phyloP scores from a whole-genome alignment of 2,797 vertebrate genomes.

The Acanthurus lineatus region DNA sequence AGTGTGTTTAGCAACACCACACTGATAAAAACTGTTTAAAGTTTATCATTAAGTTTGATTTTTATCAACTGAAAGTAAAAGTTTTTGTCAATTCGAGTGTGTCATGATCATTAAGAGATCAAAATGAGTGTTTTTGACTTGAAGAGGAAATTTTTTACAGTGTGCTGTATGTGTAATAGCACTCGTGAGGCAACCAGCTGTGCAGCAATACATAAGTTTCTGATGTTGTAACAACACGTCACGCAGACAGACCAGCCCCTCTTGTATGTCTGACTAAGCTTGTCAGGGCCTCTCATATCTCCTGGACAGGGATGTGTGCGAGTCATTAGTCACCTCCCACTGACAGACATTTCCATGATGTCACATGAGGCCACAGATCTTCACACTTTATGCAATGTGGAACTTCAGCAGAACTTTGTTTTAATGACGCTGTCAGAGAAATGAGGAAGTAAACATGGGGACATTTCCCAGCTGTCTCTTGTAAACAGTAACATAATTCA shows the following conservation, averaged over 20 bases:
- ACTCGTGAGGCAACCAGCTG: slow-evolving; percentile 13
- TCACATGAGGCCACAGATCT: slow-evolving; percentile 19
- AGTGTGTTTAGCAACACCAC: background rate
- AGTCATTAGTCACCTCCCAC: slow-evolving; percentile 44
- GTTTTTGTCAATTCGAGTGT: no score
- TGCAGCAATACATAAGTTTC: slow-evolving; percentile 22
- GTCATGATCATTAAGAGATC: background rate
- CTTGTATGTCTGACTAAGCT: slow-evolving; percentile 4
- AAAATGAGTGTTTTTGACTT: background rate
- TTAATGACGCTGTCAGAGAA: background rate
- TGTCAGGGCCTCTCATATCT: slow-evolving; percentile 38
- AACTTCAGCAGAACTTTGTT: background rate
- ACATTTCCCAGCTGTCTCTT: background rate
- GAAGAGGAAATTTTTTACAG: background rate
- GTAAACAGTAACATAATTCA: background rate
- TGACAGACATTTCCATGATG: slow-evolving; percentile 59
- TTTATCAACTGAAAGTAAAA: background rate
- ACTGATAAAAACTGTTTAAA: background rate
- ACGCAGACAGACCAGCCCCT: background rate
- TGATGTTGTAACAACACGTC: slow-evolving; percentile 29
- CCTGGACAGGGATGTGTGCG: background rate
- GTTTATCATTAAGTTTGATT: background rate
- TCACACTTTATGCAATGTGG: slow-evolving; percentile 21
- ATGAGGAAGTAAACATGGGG: background rate
- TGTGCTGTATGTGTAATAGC: background rate